These are phyloP conservation scores for Teleopsis dalmanni DNA, from an alignment of 1,140 invertebrate genomes.

Conservation along the genomic window DNA sequence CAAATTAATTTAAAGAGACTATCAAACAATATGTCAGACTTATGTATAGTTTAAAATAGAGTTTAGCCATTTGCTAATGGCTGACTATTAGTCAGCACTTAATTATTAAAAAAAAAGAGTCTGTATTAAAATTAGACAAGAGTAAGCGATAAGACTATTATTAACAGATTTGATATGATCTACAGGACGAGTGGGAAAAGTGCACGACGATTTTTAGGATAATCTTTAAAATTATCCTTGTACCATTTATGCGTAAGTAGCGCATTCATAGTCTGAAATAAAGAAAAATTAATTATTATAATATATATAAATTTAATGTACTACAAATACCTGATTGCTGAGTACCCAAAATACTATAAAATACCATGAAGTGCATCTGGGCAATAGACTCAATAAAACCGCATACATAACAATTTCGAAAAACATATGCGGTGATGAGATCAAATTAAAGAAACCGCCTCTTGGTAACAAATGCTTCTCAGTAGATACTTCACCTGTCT, in stretches of 20 bases:
- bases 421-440: conserved; percentile 75
- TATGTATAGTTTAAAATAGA: no score
- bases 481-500: conserved; percentile 54
- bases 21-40: no score
- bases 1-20: no score
- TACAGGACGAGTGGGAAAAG: conserved; percentile 61
- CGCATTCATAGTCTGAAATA: conserved; percentile 50
- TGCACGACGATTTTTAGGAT: conserved; percentile 64
- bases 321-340: conserved; percentile 57
- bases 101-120: neutral
- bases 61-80: no score
- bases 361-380: conserved; percentile 53
- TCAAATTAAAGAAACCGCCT: conserved; percentile 66
- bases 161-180: no score
- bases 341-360: conserved; percentile 69
- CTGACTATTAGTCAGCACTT: no score
- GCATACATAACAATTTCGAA: conserved; percentile 77
- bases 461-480: conserved; percentile 68
- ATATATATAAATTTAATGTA: conserved; percentile 39
- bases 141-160: neutral
- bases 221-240: conserved; percentile 64
- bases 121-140: neutral
- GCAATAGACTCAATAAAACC: conserved; percentile 56
- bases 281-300: conserved; percentile 1
- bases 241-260: conserved; percentile 77